phyloP scores from a whole-genome alignment of 1,140 invertebrate species.

The Drosophila virilis region DNA sequence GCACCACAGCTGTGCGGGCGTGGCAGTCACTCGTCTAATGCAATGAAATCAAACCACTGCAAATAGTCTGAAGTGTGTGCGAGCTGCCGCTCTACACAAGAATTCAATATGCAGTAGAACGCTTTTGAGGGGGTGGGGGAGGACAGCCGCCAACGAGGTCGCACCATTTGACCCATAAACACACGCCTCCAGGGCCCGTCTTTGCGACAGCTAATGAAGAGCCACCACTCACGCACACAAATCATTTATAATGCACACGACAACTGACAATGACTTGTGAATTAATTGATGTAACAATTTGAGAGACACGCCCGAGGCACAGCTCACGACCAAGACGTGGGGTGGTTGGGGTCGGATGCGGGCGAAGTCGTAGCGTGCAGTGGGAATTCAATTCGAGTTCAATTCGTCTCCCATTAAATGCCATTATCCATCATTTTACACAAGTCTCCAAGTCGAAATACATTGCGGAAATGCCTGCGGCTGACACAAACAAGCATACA shows the following conservation, averaged over 20 bases:
- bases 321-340: background rate
- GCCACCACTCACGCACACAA: conserved; percentile 53
- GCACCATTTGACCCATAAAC: conserved; percentile 73
- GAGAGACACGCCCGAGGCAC: conserved; percentile 39
- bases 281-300: conserved; percentile 80
- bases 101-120: conserved; percentile 55
- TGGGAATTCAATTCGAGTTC: conserved; percentile 53
- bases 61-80: conserved; percentile 60
- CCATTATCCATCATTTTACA: conserved; percentile 77
- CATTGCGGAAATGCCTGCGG: conserved; percentile 71
- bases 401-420: conserved; percentile 64
- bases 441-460: conserved; percentile 76
- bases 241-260: conserved; percentile 79
- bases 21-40: conserved; percentile 56
- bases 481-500: conserved; percentile 34
- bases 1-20: conserved; percentile 10
- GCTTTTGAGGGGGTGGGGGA: background rate
- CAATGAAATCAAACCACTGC: conserved; percentile 73
- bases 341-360: background rate
- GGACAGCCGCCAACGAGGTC: conserved; percentile 60
- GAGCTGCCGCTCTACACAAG: conserved; percentile 25
- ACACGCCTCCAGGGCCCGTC: conserved; percentile 21
- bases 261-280: conserved; percentile 79
- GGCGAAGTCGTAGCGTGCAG: background rate
- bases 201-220: conserved; percentile 40